Base-by-base conservation (phyloP, 2,797 vertebrate species). In the Australoheros facetus region DNA sequence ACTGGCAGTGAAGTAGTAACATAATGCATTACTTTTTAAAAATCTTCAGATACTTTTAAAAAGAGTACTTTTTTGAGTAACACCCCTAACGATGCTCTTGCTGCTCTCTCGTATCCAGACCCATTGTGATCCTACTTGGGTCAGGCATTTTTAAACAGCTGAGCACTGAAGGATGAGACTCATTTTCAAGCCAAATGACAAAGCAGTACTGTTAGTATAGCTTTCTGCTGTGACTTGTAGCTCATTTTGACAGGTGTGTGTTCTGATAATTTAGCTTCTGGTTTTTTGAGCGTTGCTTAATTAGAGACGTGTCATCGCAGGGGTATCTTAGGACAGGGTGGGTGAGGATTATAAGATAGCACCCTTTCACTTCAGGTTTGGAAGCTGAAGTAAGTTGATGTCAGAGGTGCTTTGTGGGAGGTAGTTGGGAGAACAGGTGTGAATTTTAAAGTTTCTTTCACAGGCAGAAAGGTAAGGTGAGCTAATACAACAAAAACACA, bases 381-480 rank as follows among this genome's bases (percentile, higher is more conserved):
- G 56, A 72, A 8, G 55, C 55, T 23, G 23, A 23, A 23, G 23
- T 23, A 23, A 12, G 71, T 12, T 26, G 55, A 57, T 57, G 72
- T 62, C 55, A 53, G 42, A 75, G 81, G 55, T 26, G 79, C 69
- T 83, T 42, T 37, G 75, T 12, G 30, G 76, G 72, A 53, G 71
- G 48, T 7, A 55, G 73, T 19, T 53, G 64, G 21, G 56, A 73
- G 42, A 77, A 83, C 58, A 69, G 79, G 72, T 72, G 79, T 45
- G 53, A 48, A 75, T 32, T 56, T 37, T 37, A 37, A 37, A 81
- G 75, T 2, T 19, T 39, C 58, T 14, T 14, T 48, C 23, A n/a
- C 13, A 11, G 71, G 66, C 42, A 21, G 69, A 2, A 7, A 78
- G 59, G 80, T 90, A 79, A 77, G 73, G 26, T 14, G 83, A 83